A percentile compares a stretch with the other conserved stretches of the same genome.
Conservation (phyloP, 2,797 vertebrate species). For the Acrocephalus scirpaceus region DNA sequence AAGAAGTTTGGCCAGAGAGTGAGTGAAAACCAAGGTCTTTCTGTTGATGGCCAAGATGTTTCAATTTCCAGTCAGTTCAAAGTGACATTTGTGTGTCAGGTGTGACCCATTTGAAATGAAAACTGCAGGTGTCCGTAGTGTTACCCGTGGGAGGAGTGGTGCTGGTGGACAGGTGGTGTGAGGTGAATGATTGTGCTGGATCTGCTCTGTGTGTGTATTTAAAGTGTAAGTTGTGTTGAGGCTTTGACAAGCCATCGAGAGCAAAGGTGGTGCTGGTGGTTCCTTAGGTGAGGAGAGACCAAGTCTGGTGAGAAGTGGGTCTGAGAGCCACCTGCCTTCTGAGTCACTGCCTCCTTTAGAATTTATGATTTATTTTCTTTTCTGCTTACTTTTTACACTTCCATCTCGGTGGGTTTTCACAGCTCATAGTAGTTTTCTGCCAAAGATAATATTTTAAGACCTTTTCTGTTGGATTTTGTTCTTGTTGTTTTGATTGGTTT, state of each 20-base stretch:
- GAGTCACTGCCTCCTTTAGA: background rate
- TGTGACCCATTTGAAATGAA: background rate
- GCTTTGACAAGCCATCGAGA: background rate
- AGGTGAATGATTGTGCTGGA: background rate
- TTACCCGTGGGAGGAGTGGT: background rate
- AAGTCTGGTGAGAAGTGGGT: background rate
- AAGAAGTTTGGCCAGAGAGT: background rate
- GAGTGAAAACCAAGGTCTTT: background rate
- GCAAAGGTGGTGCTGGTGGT: background rate
- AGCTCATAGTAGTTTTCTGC: background rate
- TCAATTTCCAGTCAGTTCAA: background rate
- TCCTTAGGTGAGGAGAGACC: background rate
- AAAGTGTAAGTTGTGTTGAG: background rate
- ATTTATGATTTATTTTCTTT: background rate
- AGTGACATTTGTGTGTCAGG: fast-evolving
- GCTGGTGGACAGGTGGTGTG: background rate
- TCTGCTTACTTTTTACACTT: background rate
- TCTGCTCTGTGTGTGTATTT: background rate
- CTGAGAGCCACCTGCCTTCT: background rate
- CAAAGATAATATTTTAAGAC: background rate
- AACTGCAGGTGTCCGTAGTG: background rate
- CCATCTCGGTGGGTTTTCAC: background rate
- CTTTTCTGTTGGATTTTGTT: background rate
- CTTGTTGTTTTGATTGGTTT: background rate
- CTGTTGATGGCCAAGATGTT: background rate